These are phyloP conservation scores for Hyphantria cunea DNA, from an alignment of 1,140 invertebrate species.

Conservation along the genomic window DNA sequence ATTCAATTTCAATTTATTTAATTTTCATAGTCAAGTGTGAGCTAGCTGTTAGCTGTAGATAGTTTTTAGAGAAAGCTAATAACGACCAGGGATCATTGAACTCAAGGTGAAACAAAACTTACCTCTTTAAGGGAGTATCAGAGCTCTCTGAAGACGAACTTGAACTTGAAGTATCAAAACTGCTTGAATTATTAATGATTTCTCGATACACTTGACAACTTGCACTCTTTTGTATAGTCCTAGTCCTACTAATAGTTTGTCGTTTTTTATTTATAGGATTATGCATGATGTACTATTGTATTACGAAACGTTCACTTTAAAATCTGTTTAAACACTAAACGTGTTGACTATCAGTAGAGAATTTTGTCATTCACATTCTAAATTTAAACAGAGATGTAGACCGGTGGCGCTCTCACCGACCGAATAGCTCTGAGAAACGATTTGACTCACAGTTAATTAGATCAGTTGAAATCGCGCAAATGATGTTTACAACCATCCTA, in stretches of 20 bases:
- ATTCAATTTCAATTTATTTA: too few relatives aligned
- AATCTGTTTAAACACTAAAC: conserved; percentile 26
- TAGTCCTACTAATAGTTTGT: neutral
- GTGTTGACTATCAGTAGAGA: conserved; percentile 29
- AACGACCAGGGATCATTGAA: neutral
- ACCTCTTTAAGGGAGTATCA: conserved; percentile 65
- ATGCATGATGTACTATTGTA: neutral
- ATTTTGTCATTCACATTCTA: conserved; percentile 42
- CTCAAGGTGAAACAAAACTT: conserved; percentile 25
- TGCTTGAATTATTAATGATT: conserved; percentile 49
- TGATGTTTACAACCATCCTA: conserved; percentile 20
- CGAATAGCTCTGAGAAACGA: conserved; percentile 16
- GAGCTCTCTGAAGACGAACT: conserved; percentile 48
- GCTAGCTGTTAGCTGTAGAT: too few relatives aligned
- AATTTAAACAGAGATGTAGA: conserved; percentile 41
- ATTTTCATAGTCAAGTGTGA: neutral
- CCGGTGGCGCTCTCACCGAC: conserved; percentile 27
- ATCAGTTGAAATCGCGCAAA: conserved; percentile 32
- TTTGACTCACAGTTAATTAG: conserved; percentile 43
- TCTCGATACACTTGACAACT: conserved; percentile 60
- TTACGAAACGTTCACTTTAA: conserved; percentile 12
- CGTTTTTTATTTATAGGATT: conserved; percentile 1
- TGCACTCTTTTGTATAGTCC: conserved; percentile 50
- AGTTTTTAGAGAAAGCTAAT: too few relatives aligned
- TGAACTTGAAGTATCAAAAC: conserved; percentile 60